These are phyloP conservation scores for Diadophis punctatus DNA, from an alignment of 2,113 vertebrate species.

Conservation along the genomic window DNA sequence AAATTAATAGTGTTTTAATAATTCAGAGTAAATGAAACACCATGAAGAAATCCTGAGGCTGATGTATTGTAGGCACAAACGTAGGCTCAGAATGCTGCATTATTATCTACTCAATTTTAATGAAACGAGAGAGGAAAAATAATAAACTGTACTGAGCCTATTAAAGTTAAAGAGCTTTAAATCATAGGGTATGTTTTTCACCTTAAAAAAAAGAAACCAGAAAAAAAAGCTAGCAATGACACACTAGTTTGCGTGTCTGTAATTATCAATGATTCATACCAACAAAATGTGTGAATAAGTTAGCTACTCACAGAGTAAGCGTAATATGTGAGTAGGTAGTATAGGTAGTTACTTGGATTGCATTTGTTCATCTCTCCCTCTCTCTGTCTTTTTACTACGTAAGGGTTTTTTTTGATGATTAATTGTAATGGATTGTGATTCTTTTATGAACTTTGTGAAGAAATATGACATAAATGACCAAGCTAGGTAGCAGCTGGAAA, in stretches of 20 bases:
- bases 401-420: not conserved
- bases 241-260: not conserved
- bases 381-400: not conserved
- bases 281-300: not conserved
- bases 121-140: slow-evolving; percentile 51
- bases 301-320: not conserved
- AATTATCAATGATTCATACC: not conserved
- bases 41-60: slow-evolving; percentile 31
- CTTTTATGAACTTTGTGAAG: not conserved
- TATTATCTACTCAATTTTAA: slow-evolving; percentile 53
- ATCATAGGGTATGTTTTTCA: slow-evolving; percentile 38
- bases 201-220: not conserved
- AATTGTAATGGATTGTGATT: not conserved
- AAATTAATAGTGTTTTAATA: slow-evolving; percentile 44
- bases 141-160: slow-evolving; percentile 44
- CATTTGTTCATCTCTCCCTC: not conserved
- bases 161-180: slow-evolving; percentile 40
- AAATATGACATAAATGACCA: not conserved
- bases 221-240: not conserved
- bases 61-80: slow-evolving; percentile 35
- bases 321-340: not conserved
- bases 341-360: not conserved
- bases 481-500: not conserved
- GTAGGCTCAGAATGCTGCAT: slow-evolving; percentile 34
- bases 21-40: slow-evolving; percentile 51